A percentile compares a stretch with the other conserved stretches of the same genome.
phyloP scores from a whole-genome alignment of 1,140 invertebrate genomes.

The Stegodyphus dumicola region DNA sequence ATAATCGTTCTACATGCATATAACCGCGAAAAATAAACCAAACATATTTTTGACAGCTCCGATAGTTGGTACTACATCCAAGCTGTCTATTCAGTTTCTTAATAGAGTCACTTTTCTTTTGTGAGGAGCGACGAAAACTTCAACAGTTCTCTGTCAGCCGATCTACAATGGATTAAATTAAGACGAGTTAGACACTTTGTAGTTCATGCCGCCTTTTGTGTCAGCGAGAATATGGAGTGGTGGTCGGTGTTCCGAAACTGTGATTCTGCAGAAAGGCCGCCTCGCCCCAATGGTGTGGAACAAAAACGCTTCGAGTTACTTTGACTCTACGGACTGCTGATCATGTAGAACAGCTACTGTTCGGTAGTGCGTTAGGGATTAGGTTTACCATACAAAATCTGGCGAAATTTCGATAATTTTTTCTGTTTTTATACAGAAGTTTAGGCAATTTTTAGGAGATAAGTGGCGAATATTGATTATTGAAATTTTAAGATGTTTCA shows the following conservation, averaged over 20 bases:
- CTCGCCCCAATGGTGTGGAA: slow-evolving; percentile 33
- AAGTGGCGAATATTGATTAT: no score
- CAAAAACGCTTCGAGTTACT: slow-evolving; percentile 28
- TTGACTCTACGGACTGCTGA: slow-evolving; percentile 30
- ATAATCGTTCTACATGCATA: no score
- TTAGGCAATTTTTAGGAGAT: neutral
- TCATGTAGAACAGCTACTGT: slow-evolving; percentile 41
- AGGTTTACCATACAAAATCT: slow-evolving; percentile 9
- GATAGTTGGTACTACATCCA: no score
- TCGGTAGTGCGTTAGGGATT: slow-evolving; percentile 3
- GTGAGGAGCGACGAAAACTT: slow-evolving; percentile 9
- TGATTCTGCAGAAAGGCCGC: slow-evolving; percentile 5
- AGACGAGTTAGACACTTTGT: slow-evolving; percentile 24
- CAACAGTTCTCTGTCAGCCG: slow-evolving; percentile 19
- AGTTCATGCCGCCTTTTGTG: slow-evolving; percentile 29
- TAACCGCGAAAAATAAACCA: no score
- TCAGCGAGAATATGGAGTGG: neutral
- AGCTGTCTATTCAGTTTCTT: slow-evolving; percentile 16
- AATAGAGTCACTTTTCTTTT: slow-evolving; percentile 32
- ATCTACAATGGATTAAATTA: slow-evolving; percentile 17
- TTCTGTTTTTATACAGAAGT: neutral
- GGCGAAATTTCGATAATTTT: neutral
- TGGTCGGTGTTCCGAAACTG: slow-evolving; percentile 31
- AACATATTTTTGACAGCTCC: no score
- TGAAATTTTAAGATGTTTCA: no score